Evolutionary conservation across 2,797 vertebrate genomes (phyloP).

Genomic region (Gorsachius magnificus): DNA sequence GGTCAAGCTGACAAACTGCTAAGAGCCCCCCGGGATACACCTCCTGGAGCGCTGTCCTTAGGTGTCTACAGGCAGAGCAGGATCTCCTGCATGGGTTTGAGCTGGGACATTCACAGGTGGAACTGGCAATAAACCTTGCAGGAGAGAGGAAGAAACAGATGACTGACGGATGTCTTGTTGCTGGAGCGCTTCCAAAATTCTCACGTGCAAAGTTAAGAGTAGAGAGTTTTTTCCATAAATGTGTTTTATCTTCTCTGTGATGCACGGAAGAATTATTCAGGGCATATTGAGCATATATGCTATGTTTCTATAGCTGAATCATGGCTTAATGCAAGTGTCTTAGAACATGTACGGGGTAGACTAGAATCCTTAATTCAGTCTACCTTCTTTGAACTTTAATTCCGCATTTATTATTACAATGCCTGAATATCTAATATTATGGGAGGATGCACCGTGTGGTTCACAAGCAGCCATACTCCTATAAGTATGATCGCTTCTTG

Average conservation of each 20-base stretch:
- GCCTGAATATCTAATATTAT: background rate
- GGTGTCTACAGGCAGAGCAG: background rate
- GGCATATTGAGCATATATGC: background rate
- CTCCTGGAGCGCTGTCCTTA: background rate
- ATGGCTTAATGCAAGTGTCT: background rate
- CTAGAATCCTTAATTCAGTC: background rate
- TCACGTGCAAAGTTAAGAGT: background rate
- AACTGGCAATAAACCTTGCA: background rate
- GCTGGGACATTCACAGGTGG: background rate
- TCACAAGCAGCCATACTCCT: background rate
- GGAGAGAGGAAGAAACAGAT: background rate
- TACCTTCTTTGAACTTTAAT: background rate
- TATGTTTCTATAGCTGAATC: background rate
- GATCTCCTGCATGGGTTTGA: background rate
- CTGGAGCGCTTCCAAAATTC: background rate
- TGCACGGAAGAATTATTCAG: background rate
- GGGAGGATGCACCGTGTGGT: background rate
- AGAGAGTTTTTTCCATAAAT: background rate
- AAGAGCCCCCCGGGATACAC: background rate
- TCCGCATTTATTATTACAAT: background rate
- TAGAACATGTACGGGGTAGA: background rate
- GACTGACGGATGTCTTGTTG: background rate
- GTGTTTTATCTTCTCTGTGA: background rate
- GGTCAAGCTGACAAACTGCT: background rate
- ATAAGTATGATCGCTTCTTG: background rate